A percentile compares a stretch with the other conserved stretches of the same genome.
Conservation (phyloP, 2,888 invertebrate genomes). For the Escarpia spicata region DNA sequence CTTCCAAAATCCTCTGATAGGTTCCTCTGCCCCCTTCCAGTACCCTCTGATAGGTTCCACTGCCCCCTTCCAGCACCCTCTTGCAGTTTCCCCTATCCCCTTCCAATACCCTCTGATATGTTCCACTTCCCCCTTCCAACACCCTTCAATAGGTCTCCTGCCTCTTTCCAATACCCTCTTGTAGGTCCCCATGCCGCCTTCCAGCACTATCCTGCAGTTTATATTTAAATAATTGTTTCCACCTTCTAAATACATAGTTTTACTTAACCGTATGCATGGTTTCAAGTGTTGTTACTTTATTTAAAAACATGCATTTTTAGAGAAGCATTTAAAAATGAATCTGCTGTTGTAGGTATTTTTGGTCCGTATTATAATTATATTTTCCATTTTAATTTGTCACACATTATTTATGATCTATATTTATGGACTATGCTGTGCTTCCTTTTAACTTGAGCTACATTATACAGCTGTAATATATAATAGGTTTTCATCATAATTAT, state of each 20-base stretch:
- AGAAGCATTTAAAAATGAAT: not conserved
- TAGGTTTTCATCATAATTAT: too few species aligned
- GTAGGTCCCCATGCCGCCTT: not conserved
- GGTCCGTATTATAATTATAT: too few species aligned
- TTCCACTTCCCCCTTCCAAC: not conserved
- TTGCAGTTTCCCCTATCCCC: too few species aligned
- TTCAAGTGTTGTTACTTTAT: not conserved
- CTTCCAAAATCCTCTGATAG: constrained; percentile 39
- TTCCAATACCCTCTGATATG: too few species aligned
- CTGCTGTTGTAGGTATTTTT: too few species aligned
- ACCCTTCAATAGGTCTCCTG: not conserved
- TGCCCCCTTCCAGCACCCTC: not conserved
- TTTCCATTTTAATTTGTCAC: too few species aligned
- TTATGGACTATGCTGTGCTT: too few species aligned
- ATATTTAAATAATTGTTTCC: not conserved
- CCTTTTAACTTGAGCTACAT: too few species aligned
- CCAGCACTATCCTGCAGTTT: not conserved
- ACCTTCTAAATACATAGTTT: not conserved
- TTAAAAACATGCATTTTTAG: not conserved
- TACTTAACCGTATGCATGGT: not conserved
- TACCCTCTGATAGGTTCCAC: not conserved
- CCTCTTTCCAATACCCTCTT: too few species aligned
- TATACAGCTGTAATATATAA: too few species aligned
- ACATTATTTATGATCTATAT: too few species aligned
- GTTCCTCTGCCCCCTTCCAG: constrained; percentile 24